Conservation (phyloP, 1,140 invertebrate genomes). For the Neodiprion virginianus region DNA sequence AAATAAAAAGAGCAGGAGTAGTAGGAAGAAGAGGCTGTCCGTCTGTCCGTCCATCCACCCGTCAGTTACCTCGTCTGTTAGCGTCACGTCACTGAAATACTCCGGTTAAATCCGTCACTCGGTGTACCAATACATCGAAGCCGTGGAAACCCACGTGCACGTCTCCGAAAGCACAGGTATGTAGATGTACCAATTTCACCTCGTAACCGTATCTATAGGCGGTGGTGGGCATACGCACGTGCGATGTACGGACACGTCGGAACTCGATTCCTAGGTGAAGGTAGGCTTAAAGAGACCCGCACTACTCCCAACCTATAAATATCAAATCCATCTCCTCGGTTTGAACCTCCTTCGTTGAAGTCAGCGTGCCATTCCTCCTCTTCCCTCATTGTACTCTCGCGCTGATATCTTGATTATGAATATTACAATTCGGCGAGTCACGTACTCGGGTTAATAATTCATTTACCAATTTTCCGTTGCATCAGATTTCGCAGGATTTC, state of each 20-base stretch:
- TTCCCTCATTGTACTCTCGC: background rate
- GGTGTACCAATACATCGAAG: background rate
- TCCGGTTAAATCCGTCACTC: slow-evolving; percentile 1
- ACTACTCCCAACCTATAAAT: background rate
- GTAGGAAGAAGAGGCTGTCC: background rate
- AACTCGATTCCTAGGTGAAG: too few species aligned
- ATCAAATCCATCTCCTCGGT: background rate
- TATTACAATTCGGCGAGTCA: too few species aligned
- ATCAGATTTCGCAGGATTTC: too few species aligned
- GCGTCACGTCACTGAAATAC: slow-evolving; percentile 3
- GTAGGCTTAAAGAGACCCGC: too few species aligned
- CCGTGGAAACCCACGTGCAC: background rate
- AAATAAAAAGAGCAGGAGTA: background rate
- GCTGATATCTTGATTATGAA: too few species aligned
- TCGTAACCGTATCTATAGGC: too few species aligned
- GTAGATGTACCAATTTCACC: too few species aligned
- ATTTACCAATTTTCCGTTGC: too few species aligned
- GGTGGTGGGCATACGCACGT: too few species aligned
- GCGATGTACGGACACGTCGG: too few species aligned
- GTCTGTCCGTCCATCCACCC: background rate
- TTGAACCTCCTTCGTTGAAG: background rate
- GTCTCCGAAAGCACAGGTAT: too few species aligned
- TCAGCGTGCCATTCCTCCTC: background rate
- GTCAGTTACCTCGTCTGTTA: background rate
- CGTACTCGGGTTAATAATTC: too few species aligned